Base-by-base conservation (phyloP, 30 jellyfish, hydroid and myxozoan genomes). In the Aurelia aurita complex sp. Pacific region DNA sequence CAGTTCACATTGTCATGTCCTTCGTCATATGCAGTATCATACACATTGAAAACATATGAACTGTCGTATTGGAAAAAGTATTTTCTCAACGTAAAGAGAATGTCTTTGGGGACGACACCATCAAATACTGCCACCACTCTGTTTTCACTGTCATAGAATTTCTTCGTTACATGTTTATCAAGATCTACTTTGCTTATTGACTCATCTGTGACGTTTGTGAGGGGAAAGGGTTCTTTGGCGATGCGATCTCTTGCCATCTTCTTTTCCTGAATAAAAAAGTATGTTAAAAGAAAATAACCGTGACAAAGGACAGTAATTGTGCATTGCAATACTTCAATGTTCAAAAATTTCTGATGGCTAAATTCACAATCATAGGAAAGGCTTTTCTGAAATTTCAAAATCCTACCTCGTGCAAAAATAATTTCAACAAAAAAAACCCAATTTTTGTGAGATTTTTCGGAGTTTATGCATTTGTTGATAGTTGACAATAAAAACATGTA, bases 1-100 rank as follows among this genome's bases (percentile, higher is more conserved):
- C 94, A 89, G 77, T 83, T 76, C 63, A 89, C 94, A 83, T 89
- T 89, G 38, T 89, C 94, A 68, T 76, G 88, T 36, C 67, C 80
- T 65, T 88, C 97, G 13, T 66, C 80, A 23, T 66, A 83, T 7
- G 90, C 89, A 15, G 91, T 89, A 54, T 88, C 97, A 62, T 88
- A 81, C 16, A 64, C 81, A 61, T 79, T 88, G 85, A 73, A 80
- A 34, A 77, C 84, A 67, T 79, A 77, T 4, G 92, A 86, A 64
- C 97, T 81, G 77, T 81, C 92, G 63, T 71, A 81, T 35, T 81
- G 85, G 51, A 81, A 76, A 77, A 79, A 88, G 60, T 88, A 88
- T 64, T 78, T 51, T 52, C 92, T 77, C 88, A 88, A 42, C 2
- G 92, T 89, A 79, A 64, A 68, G 35, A 88, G 88, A 64, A 88